Evolutionary conservation across 1,140 invertebrate species (phyloP).

Genomic region (Ephestia elutella): DNA sequence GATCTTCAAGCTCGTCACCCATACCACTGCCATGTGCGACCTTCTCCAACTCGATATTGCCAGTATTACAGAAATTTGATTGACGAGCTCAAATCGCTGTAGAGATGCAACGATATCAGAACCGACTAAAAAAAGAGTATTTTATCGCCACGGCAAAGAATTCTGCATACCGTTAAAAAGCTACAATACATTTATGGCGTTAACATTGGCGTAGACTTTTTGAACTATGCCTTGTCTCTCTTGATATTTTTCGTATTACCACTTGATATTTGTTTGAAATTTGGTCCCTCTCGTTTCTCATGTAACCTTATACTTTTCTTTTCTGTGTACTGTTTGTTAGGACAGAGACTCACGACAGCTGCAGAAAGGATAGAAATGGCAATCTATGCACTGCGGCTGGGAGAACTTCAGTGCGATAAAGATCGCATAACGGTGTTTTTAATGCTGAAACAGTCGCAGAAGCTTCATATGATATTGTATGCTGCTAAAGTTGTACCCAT

Average conservation of each 20-base stretch:
- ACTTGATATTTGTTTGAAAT: constrained; percentile 25
- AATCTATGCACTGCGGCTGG: constrained; percentile 39
- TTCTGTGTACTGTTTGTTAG: constrained; percentile 37
- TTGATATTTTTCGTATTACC: constrained; percentile 32
- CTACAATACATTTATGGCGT: constrained; percentile 26
- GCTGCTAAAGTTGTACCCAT: constrained; percentile 31
- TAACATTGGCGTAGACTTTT: constrained; percentile 27
- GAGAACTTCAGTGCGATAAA: constrained; percentile 27
- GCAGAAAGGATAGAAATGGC: constrained; percentile 32
- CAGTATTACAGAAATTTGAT: constrained; percentile 16
- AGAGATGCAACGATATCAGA: constrained; percentile 9
- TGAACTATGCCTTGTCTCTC: constrained; percentile 26
- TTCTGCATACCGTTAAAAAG: constrained; percentile 25
- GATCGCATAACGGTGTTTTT: constrained; percentile 25
- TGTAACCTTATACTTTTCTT: constrained; percentile 30
- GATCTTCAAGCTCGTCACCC: constrained; percentile 29
- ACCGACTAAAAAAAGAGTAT: constrained; percentile 21
- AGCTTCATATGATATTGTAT: constrained; percentile 25
- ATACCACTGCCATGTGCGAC: constrained; percentile 28
- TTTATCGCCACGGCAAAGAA: constrained; percentile 19
- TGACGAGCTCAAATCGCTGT: neutral
- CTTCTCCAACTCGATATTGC: constrained; percentile 23
- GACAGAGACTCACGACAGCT: constrained; percentile 34
- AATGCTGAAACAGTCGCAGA: constrained; percentile 32
- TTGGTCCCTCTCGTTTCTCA: constrained; percentile 26